Conservation (phyloP, 2,888 invertebrate genomes). For the Netelia melanura region DNA sequence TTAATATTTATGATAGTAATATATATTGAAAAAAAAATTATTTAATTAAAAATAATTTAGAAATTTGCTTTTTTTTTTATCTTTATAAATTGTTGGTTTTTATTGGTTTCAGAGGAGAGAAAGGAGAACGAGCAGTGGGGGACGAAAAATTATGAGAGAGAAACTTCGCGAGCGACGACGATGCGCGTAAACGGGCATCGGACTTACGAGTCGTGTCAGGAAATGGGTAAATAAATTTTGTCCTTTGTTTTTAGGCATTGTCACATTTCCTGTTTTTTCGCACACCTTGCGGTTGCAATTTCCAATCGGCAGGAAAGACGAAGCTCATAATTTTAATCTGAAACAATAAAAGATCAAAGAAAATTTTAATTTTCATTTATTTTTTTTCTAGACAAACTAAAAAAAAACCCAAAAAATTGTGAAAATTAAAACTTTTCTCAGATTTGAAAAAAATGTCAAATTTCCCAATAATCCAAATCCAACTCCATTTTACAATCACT, state of each 20-base stretch:
- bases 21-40: neutral
- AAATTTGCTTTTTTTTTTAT: neutral
- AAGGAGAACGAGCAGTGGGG: slow-evolving; percentile 35
- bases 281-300: neutral
- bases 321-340: too few species aligned
- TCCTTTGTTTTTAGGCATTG: neutral
- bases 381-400: too few species aligned
- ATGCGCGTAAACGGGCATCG: slow-evolving; percentile 83
- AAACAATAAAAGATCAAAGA: too few species aligned
- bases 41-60: neutral
- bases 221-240: slow-evolving; percentile 79
- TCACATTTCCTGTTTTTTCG: neutral
- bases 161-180: slow-evolving; percentile 76
- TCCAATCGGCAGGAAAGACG: too few species aligned
- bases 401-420: too few species aligned
- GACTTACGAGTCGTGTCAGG: slow-evolving; percentile 79
- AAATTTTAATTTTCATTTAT: too few species aligned
- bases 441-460: too few species aligned
- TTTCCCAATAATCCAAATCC: too few species aligned
- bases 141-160: slow-evolving; percentile 78
- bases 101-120: slow-evolving; percentile 40
- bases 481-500: too few species aligned
- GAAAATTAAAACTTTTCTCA: too few species aligned
- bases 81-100: slow-evolving; percentile 11
- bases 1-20: neutral